Conservation (phyloP, 2,113 vertebrate genomes). For the Seriola dumerili region DNA sequence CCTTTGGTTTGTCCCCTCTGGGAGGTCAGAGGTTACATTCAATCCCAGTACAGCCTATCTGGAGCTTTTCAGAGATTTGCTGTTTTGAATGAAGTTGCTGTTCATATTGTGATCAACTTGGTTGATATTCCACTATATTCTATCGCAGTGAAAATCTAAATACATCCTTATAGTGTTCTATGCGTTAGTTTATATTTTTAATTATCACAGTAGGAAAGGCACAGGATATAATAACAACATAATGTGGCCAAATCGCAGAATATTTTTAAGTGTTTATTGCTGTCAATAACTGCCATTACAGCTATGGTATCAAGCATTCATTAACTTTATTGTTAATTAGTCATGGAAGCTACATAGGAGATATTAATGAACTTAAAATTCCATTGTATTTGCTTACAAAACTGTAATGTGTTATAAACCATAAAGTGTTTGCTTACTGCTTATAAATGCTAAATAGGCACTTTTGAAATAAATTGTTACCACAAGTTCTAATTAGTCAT, state of each 20-base stretch:
- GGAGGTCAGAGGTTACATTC: neutral
- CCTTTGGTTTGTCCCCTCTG: neutral
- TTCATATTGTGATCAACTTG: neutral
- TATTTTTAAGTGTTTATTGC: too few relatives aligned
- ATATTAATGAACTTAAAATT: neutral
- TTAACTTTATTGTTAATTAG: neutral
- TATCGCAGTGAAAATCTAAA: neutral
- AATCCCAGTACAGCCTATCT: neutral
- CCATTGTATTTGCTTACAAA: neutral
- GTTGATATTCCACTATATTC: neutral
- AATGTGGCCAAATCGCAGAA: too few relatives aligned
- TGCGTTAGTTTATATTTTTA: neutral
- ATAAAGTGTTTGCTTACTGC: neutral
- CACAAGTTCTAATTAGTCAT: neutral
- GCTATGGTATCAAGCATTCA: neutral
- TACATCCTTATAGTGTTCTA: neutral
- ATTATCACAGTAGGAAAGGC: too few relatives aligned
- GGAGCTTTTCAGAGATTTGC: neutral
- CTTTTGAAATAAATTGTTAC: neutral
- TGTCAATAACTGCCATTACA: too few relatives aligned
- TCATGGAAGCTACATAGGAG: neutral
- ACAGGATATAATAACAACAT: too few relatives aligned
- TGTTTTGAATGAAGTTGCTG: neutral
- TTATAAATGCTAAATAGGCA: neutral
- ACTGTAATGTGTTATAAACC: neutral